phyloP scores from a whole-genome alignment of 2,888 invertebrate species.

The Diarsia dahlii region DNA sequence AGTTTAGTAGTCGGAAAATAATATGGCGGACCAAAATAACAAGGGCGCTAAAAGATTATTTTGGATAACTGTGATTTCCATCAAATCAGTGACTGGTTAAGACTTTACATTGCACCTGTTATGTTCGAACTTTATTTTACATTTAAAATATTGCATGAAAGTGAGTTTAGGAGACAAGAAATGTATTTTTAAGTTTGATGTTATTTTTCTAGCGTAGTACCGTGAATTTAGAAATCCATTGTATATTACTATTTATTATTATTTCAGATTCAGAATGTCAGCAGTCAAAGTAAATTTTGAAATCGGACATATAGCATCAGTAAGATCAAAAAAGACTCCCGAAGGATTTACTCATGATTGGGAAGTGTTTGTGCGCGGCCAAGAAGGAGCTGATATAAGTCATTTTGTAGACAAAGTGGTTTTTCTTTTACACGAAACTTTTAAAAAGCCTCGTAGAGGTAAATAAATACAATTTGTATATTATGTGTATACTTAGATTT shows the following conservation, averaged over 20 bases:
- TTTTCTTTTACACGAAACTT: constrained; percentile 97
- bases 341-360: constrained; percentile 99
- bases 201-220: constrained; percentile 67
- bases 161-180: constrained; percentile 65
- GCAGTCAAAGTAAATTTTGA: constrained; percentile 94
- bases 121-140: constrained; percentile 63
- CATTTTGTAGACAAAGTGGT: constrained; percentile 98
- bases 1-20: constrained; percentile 66
- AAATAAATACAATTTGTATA: constrained; percentile 67
- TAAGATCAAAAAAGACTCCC: constrained; percentile 95
- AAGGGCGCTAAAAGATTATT: constrained; percentile 90
- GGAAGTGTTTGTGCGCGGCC: constrained; percentile 98
- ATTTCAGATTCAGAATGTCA: constrained; percentile 81
- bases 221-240: constrained; percentile 59
- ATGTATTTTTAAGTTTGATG: constrained; percentile 49
- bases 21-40: constrained; percentile 90
- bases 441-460: constrained; percentile 98
- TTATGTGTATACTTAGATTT: background rate
- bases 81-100: constrained; percentile 72
- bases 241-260: constrained; percentile 52
- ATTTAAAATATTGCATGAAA: constrained; percentile 61
- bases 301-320: constrained; percentile 97
- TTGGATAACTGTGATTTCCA: constrained; percentile 76
- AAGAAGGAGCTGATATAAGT: constrained; percentile 96
- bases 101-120: constrained; percentile 67